Conservation (phyloP, 2,797 vertebrate species). For the Squalus acanthias region DNA sequence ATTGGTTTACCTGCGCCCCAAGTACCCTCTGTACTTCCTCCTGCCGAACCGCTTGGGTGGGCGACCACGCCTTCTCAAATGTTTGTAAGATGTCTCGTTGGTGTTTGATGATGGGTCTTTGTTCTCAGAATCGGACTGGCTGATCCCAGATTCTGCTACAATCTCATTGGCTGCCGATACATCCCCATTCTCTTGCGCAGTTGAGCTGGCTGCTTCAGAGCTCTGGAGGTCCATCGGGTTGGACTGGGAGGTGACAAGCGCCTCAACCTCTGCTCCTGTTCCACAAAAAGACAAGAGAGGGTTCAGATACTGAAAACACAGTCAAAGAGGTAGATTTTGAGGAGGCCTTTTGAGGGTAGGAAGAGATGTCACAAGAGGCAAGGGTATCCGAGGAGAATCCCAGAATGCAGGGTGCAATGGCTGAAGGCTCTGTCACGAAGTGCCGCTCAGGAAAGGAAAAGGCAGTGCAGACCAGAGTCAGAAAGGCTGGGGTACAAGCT, state of each 20-base stretch:
- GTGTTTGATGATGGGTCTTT: slow-evolving; percentile 74
- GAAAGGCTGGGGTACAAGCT: neutral
- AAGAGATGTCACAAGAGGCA: neutral
- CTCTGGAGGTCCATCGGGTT: slow-evolving; percentile 51
- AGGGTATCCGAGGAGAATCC: neutral
- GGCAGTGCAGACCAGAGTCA: neutral
- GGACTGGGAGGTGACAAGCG: slow-evolving; percentile 59
- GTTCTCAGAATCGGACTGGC: slow-evolving; percentile 83
- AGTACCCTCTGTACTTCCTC: slow-evolving; percentile 90
- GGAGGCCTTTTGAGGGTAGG: neutral
- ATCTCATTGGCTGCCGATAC: slow-evolving; percentile 44
- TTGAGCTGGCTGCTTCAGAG: slow-evolving; percentile 74
- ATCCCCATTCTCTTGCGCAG: slow-evolving; percentile 55
- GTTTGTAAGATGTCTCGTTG: slow-evolving; percentile 58
- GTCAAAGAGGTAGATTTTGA: neutral
- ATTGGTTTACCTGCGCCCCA: slow-evolving; percentile 65
- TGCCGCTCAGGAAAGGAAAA: neutral
- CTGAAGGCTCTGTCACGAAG: neutral
- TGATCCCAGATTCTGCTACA: slow-evolving; percentile 63
- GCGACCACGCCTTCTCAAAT: slow-evolving; percentile 73
- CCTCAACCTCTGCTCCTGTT: slow-evolving; percentile 59
- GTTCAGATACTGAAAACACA: neutral
- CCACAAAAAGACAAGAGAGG: neutral
- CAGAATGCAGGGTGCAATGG: neutral
- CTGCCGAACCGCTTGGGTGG: slow-evolving; percentile 86